Base-by-base conservation (phyloP, 2,113 vertebrate genomes). In the Larimichthys polyactis region DNA sequence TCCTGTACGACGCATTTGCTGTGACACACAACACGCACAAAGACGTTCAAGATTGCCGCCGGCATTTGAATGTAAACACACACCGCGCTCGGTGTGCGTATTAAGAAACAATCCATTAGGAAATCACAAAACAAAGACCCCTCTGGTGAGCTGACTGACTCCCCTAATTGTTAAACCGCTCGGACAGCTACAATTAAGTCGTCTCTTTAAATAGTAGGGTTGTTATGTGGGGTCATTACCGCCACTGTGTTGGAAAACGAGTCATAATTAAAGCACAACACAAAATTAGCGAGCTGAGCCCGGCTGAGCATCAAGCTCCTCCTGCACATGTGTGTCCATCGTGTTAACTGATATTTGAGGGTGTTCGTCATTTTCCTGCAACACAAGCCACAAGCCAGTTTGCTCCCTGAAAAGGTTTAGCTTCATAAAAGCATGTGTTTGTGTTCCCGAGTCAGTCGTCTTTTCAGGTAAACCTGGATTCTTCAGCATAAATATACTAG, bases 1-100 rank as follows among this genome's bases (percentile, higher is more conserved):
- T 83, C 97, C 97, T 0, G 97, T 98, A 71, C 97, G 96, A 43
- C 97, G 95, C 97, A 99, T 99, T 97, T 99, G 97, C 97, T 98
- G 72, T 46, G 66, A 88, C 78, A 87, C 62, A 67, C 16, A 22
- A 67, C 16, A 32, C 51, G 68, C 11, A 58, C 4, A 76, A 52
- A 46, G n/a, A 49, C 17, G 27, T 29, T 0, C 55, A 19, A 73
- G 40, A 55, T 17, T 70, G 14, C 11, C 49, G 32, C 3, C 17
- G 46, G 40, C 16, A 22, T 68, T n/a, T 44, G 5, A 65, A 58
- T 10, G 19, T 59, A 51, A 62, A 71, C 22, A 32, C 27, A 74
- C 11, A 36, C n/a, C 32, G 54, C 14, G 22, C 11, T 65, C 27
- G 4, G 44, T 58, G n/a, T 20, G 2, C 7, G 15, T 36, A n/a